Percentiles rank a stretch among this genome's conserved stretches.
Conservation (phyloP, 1,140 invertebrate genomes). For the Meloidogyne floridensis region DNA sequence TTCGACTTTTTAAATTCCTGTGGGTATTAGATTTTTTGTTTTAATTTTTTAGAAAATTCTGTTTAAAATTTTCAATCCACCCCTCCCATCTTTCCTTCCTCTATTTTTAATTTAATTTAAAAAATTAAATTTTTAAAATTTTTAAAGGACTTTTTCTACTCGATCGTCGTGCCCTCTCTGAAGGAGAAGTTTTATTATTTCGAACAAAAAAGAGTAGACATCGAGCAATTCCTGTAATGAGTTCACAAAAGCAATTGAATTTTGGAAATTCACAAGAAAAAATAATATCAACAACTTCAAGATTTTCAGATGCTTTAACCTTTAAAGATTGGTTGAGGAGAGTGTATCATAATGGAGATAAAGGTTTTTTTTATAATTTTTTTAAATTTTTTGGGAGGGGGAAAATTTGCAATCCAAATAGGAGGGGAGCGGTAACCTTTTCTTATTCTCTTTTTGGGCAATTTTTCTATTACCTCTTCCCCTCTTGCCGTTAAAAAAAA, state of each 20-base stretch:
- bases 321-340: constrained; percentile 53
- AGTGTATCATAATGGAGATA: constrained; percentile 52
- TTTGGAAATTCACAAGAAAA: not conserved
- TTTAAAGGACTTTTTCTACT: constrained; percentile 44
- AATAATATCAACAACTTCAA: constrained; percentile 8
- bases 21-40: too few relatives aligned
- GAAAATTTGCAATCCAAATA: too few relatives aligned
- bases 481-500: too few relatives aligned
- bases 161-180: constrained; percentile 44
- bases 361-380: constrained; percentile 31
- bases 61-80: too few relatives aligned
- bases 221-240: constrained; percentile 54
- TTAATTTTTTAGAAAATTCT: too few relatives aligned
- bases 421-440: too few relatives aligned
- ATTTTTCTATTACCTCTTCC: too few relatives aligned
- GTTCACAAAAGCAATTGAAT: not conserved
- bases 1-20: too few relatives aligned
- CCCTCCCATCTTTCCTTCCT: too few relatives aligned
- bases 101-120: not conserved
- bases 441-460: too few relatives aligned
- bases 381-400: too few relatives aligned
- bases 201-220: constrained; percentile 54
- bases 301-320: constrained; percentile 51
- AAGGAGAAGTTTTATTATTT: constrained; percentile 54
- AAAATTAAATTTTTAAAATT: not conserved